A percentile compares a stretch with the other conserved stretches of the same genome.
Evolutionary conservation across 2,888 invertebrate genomes (phyloP).

Genomic region (Sarcophaga subvicina): DNA sequence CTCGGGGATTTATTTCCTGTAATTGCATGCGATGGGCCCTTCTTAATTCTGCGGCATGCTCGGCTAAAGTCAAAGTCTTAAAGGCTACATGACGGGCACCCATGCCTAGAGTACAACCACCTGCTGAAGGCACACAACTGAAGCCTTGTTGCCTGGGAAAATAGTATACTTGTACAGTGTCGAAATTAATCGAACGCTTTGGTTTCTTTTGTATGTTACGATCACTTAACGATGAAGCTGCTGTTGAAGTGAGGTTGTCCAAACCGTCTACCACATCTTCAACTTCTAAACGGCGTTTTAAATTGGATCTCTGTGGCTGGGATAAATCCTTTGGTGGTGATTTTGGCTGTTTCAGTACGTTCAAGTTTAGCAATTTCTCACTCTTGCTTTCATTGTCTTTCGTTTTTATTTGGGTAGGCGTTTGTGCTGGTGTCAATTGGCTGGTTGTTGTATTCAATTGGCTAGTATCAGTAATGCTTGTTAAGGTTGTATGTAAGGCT

Average conservation of each 20-base stretch:
- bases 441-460: conserved; percentile 48
- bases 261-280: conserved; percentile 82
- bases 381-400: conserved; percentile 4
- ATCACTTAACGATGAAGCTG: conserved; percentile 29
- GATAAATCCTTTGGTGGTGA: conserved; percentile 34
- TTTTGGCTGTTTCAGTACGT: conserved; percentile 4
- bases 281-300: conserved; percentile 87
- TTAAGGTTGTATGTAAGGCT: conserved; percentile 72
- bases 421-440: conserved; percentile 20
- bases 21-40: conserved; percentile 92
- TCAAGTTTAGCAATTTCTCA: conserved; percentile 19
- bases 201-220: conserved; percentile 83
- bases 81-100: conserved; percentile 87
- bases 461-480: conserved; percentile 70
- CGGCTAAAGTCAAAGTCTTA: conserved; percentile 91
- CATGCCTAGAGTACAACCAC: conserved; percentile 97
- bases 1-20: conserved; percentile 82
- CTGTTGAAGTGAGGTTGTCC: conserved; percentile 10
- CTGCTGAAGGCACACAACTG: conserved; percentile 95
- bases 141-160: conserved; percentile 96
- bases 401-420: conserved; percentile 28
- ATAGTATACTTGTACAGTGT: conserved; percentile 96
- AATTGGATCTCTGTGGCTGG: conserved; percentile 58
- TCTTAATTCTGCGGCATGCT: conserved; percentile 94
- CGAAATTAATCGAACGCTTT: conserved; percentile 93